Conservation (phyloP, 2,797 vertebrate species). For the Falco cherrug region DNA sequence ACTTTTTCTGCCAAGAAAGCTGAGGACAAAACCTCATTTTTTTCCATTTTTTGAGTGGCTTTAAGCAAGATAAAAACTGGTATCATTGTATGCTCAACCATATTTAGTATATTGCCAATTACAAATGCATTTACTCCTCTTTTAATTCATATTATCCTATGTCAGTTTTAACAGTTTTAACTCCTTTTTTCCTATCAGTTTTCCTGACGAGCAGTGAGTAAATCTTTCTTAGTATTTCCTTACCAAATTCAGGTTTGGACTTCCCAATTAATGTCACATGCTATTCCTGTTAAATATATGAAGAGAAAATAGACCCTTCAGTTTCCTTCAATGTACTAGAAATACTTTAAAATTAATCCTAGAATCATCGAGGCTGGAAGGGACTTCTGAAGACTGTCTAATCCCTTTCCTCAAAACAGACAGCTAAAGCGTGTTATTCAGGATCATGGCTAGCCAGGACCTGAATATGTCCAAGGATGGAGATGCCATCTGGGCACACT, state of each 20-base stretch:
- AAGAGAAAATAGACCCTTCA: not conserved
- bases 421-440: not conserved
- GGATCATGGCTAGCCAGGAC: not conserved
- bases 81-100: not conserved
- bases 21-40: not conserved
- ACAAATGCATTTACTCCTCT: not conserved
- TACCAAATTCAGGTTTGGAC: not conserved
- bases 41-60: not conserved
- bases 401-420: too few relatives aligned
- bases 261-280: not conserved
- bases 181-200: not conserved
- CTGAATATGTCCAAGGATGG: not conserved
- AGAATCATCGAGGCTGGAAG: not conserved
- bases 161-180: not conserved
- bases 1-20: not conserved
- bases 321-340: not conserved
- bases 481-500: not conserved
- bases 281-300: not conserved
- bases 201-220: not conserved
- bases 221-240: not conserved
- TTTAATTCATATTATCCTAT: not conserved
- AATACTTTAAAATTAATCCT: not conserved
- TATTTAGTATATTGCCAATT: not conserved
- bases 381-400: not conserved
- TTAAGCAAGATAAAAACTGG: not conserved